Evolutionary conservation across 2,888 invertebrate species (phyloP), one percentile per base, ranked within the genome.

Genomic region (Bursaphelenchus okinawaensis): DNA sequence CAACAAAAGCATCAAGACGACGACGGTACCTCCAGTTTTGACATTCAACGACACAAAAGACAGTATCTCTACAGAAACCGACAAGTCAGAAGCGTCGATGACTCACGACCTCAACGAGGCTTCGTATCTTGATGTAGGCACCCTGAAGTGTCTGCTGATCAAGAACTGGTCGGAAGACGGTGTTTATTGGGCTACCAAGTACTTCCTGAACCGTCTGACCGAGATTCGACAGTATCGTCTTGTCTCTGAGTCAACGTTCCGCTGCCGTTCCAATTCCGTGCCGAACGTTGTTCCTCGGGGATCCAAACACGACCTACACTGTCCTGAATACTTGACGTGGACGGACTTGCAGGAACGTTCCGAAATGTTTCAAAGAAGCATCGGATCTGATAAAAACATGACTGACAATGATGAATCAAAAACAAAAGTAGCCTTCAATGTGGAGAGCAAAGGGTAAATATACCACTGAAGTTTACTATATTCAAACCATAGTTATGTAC

Each of bases 161-260:
- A 88, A 92, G 0, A 93, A 94, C 81, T 99, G 98, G 98, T 90
- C 92, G 82, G 95, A 96, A 83, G 95, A 96, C 83, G 98, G 98
- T 0, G 90, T 96, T 12, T 92, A 91, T 83, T 98, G 98, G 98
- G 93, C 93, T 16, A 85, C 96, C 28, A 91, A 92, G 83, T 95
- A 90, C 65, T 67, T 83, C 9, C 68, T 79, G 51, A 78, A 83
- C 66, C 65, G 85, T 20, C 75, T 86, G 31, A 73, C 84, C n/a
- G 84, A 85, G 65, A 83, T 85, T 23, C 75, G 69, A 22, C 61
- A 66, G 24, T 64, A 71, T 55, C 64, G 73, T 20, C 26, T 60
- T 50, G 40, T 54, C 20, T 62, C 63, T 26, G 73, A 70, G 27
- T 70, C 70, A 16, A 20, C 52, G 4, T 63, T 70, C 23, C 27